Evolutionary conservation across 2,888 invertebrate species (phyloP), one percentile per base, ranked within the genome.

Genomic region (Ormyrus rosae): DNA sequence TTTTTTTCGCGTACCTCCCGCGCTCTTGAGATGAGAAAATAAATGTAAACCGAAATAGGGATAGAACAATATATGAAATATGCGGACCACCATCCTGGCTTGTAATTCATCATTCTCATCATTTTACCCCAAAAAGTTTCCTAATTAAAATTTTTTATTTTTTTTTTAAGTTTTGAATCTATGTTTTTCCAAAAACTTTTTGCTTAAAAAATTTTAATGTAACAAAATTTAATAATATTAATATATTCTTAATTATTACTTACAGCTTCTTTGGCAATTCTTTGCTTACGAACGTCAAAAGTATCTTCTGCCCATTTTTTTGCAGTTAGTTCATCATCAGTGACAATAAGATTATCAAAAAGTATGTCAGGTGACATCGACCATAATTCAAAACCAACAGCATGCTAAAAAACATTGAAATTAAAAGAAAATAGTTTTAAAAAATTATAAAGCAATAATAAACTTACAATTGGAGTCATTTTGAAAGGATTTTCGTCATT

Each of bases 301-400:
- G 97, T 97, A 83, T 95, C 94, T 55, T 93, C 92, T 0, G 98
- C 96, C 94, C 96, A 98, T 74, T 94, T 93, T 46, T 94, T 93
- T 0, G 98, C 97, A 0, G 95, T 93, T 0, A 91, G 91, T 79
- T 93, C 91, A 87, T 96, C 95, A 90, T 99, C 97, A 0, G 98
- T 96, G 80, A 99, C 93, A 81, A 99, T 92, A 76, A 99, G 93
- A 92, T 99, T 99, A 92, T 99, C 99, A 92, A 99, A 99, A 79
- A 98, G 92, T 85, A 99, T 96, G 87, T 95, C 94, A 82, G 96
- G 96, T 0, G 98, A 97, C 98, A 99, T 99, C 6, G 99, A 98
- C 99, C 99, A 99, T 83, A 99, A 92, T 91, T 99, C 99, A 90
- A 99, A 95, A 19, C 99, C 99, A 76, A 99, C 93, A 34, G 99